Conservation (phyloP, 2,888 invertebrate genomes). For the Doris montereyensis region DNA sequence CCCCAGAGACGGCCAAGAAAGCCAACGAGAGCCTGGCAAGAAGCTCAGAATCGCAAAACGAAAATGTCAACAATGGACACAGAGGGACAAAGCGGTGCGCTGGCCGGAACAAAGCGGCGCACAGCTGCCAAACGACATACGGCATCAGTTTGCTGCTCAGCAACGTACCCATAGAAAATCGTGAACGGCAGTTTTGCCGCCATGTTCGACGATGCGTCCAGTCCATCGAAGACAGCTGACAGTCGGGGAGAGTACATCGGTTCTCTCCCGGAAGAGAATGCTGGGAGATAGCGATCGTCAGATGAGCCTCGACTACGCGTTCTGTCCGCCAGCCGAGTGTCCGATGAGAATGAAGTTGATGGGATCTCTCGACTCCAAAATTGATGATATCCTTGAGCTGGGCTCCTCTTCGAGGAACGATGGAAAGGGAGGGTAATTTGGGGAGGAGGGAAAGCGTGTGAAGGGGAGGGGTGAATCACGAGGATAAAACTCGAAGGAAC, state of each 20-base stretch:
- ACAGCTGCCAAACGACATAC: too few species aligned
- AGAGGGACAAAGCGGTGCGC: too few species aligned
- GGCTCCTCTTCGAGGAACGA: too few species aligned
- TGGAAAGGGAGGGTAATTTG: too few species aligned
- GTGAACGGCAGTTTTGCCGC: constrained; percentile 75
- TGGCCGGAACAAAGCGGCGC: constrained; percentile 53
- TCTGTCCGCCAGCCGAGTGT: constrained; percentile 42
- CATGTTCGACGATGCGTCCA: constrained; percentile 60
- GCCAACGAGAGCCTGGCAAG: too few species aligned
- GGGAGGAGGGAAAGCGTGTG: too few species aligned
- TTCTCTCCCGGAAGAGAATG: constrained; percentile 63
- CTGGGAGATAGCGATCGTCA: constrained; percentile 64
- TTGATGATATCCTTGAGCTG: constrained; percentile 70
- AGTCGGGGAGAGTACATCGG: constrained; percentile 36
- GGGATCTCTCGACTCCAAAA: constrained; percentile 70
- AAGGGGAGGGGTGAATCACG: too few species aligned
- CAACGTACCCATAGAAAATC: constrained; percentile 94
- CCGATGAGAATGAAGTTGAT: constrained; percentile 57
- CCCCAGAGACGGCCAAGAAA: background rate
- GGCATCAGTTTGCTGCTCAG: constrained; percentile 93
- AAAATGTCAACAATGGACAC: too few species aligned
- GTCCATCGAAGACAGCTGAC: constrained; percentile 33
- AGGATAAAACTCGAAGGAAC: too few species aligned
- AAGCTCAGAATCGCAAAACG: too few species aligned
- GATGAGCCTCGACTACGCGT: constrained; percentile 66